Percentiles rank a stretch among this genome's conserved stretches.
Conservation (phyloP, 2,888 invertebrate genomes). For the Aporophyla nigra region DNA sequence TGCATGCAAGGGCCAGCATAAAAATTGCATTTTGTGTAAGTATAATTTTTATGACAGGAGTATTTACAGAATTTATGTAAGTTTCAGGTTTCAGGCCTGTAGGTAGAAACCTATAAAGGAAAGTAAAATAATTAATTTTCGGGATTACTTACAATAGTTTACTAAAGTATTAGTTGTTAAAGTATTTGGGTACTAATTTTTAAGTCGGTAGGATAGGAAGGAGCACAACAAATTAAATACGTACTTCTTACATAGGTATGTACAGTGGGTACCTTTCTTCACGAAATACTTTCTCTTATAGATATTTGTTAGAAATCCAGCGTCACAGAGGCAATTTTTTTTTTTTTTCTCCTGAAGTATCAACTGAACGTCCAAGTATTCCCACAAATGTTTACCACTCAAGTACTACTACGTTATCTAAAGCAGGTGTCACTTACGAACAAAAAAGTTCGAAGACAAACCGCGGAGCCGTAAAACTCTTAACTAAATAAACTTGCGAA, state of each 20-base stretch:
- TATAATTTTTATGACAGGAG: not conserved
- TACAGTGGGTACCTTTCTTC: not conserved
- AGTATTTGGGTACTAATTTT: too few species aligned
- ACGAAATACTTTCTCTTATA: not conserved
- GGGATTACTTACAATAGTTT: too few species aligned
- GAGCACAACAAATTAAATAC: too few species aligned
- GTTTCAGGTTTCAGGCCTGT: not conserved
- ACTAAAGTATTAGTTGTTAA: too few species aligned
- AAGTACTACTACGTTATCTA: conserved; percentile 76
- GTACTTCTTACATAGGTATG: too few species aligned
- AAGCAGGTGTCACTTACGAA: conserved; percentile 86
- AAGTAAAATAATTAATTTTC: too few species aligned
- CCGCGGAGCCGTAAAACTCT: conserved; percentile 85
- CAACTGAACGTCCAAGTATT: conserved; percentile 30
- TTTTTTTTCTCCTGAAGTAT: not conserved
- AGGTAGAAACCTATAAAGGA: not conserved
- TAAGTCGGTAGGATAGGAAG: too few species aligned
- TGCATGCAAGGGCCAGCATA: not conserved
- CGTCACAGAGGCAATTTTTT: too few species aligned
- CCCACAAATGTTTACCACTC: conserved; percentile 60
- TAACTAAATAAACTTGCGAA: conserved; percentile 87
- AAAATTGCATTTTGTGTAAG: not conserved
- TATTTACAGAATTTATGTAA: not conserved
- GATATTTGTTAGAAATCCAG: not conserved
- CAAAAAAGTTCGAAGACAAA: conserved; percentile 83